Base-by-base conservation (phyloP, 2,797 vertebrate species). In the Sebastes matsubarae region DNA sequence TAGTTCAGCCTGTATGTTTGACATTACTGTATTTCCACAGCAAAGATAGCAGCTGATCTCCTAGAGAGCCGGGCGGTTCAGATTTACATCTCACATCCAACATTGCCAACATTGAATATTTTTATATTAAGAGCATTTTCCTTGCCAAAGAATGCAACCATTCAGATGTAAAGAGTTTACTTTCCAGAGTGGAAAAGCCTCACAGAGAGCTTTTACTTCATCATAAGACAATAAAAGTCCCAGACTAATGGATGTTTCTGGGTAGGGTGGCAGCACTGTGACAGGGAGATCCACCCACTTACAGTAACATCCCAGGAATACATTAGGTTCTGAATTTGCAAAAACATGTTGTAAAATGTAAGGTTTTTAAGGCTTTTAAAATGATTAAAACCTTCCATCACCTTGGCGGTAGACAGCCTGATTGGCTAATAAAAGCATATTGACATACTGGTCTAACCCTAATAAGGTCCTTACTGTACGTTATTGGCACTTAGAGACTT, bases 401-500 rank as follows among this genome's bases (percentile, higher is more conserved):
- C 34, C 36, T 25, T 50, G 42, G 20, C 46, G 59, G 46, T 3
- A 67, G 72, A 74, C 18, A 27, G 76, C 32, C 50, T 57, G 29
- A 79, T 64, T 63, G 32, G 34, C 55, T 72, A 38, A 77, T 72
- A 65, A 78, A 80, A 68, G 30, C 70, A 64, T 34, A 58, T 14
- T 81, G 68, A 77, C 77, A 73, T 55, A 24, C 38, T 57, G 7
- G 13, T 81, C 16, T 71, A 38, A 67, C 36, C 22, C 46, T 77
- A 77, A 83, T 82, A 59, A 73, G 14, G 61, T 74, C 59, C 80
- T 85, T 27, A 61, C 80, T 46, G 16, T 46, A 46, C 42, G 81
- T 86, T 81, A 64, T 50, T 67, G 75, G 50, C 60, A 67, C 87
- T 27, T 79, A 54, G 84, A 73, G 73, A 83, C 76, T 79, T 83